A percentile compares a stretch with the other conserved stretches of the same genome.
Conservation (phyloP, 2,113 vertebrate species). For the Merops nubicus region DNA sequence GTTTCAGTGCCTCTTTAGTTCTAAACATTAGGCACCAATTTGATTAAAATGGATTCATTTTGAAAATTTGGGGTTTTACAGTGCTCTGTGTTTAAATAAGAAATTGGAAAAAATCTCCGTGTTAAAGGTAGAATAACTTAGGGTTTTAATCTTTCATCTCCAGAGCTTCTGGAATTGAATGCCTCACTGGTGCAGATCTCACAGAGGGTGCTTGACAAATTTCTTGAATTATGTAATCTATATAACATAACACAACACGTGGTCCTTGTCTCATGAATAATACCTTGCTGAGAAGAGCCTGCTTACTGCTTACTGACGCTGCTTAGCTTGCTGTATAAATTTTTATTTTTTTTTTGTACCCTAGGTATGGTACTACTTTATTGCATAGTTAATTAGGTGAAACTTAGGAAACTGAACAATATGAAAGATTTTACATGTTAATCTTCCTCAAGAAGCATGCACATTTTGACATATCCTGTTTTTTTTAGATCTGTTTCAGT, state of each 20-base stretch:
- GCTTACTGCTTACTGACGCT: not conserved
- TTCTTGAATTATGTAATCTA: not conserved
- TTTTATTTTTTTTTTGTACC: not conserved
- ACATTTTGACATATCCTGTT: not conserved
- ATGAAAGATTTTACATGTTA: fast-evolving
- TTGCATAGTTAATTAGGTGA: too few relatives aligned
- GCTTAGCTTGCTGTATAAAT: not conserved
- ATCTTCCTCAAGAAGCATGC: not conserved
- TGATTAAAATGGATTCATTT: not conserved
- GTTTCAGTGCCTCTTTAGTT: not conserved
- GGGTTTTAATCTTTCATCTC: not conserved
- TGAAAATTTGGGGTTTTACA: not conserved
- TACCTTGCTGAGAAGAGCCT: not conserved
- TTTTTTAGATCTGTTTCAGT: not conserved
- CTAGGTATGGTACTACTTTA: not conserved
- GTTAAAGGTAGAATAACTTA: not conserved
- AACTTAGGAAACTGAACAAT: not conserved
- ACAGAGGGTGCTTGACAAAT: too few relatives aligned
- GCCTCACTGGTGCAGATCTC: not conserved
- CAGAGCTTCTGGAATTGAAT: not conserved
- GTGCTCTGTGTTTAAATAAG: not conserved
- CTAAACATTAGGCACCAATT: not conserved
- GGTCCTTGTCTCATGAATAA: not conserved
- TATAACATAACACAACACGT: fast-evolving
- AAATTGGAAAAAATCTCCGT: not conserved